Percentiles rank a stretch among this genome's conserved stretches.
These are phyloP conservation scores for Phenganax stokvisi DNA, from an alignment of 92 coral and sea anemone genomes.

Conservation along the genomic window DNA sequence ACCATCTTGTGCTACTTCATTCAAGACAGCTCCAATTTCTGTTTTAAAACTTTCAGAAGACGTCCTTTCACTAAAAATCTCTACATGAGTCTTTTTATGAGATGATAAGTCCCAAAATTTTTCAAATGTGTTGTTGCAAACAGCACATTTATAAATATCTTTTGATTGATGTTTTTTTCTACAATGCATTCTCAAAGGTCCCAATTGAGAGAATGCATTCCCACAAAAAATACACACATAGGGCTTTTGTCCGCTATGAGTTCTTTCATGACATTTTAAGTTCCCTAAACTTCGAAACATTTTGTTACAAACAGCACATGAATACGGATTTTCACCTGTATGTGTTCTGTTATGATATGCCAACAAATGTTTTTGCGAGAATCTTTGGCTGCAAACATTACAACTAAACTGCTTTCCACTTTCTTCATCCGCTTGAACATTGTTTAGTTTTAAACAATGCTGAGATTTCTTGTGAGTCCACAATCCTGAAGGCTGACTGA, in stretches of 20 bases:
- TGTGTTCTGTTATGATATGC: constrained; percentile 8
- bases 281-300: constrained; percentile 3
- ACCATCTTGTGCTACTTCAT: neutral
- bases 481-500: constrained; percentile 8
- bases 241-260: constrained; percentile 9
- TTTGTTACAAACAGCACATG: neutral
- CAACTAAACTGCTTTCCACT: neutral
- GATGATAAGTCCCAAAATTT: constrained; percentile 9
- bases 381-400: constrained; percentile 1
- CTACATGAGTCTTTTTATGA: constrained; percentile 3
- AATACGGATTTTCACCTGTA: constrained; percentile 6
- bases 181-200: constrained; percentile 9
- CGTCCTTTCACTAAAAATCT: neutral
- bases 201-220: constrained; percentile 2
- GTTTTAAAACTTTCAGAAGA: neutral
- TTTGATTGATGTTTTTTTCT: constrained; percentile 9
- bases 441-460: neutral
- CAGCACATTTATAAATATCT: neutral
- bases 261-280: constrained; percentile 14
- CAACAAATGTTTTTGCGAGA: constrained; percentile 17
- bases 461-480: constrained; percentile 10
- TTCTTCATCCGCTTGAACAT: neutral
- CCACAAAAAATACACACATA: neutral
- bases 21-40: neutral
- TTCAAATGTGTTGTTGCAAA: neutral